Percentiles rank a stretch among this genome's conserved stretches.
Conservation (phyloP, 2,113 vertebrate genomes). For the Dascyllus trimaculatus region DNA sequence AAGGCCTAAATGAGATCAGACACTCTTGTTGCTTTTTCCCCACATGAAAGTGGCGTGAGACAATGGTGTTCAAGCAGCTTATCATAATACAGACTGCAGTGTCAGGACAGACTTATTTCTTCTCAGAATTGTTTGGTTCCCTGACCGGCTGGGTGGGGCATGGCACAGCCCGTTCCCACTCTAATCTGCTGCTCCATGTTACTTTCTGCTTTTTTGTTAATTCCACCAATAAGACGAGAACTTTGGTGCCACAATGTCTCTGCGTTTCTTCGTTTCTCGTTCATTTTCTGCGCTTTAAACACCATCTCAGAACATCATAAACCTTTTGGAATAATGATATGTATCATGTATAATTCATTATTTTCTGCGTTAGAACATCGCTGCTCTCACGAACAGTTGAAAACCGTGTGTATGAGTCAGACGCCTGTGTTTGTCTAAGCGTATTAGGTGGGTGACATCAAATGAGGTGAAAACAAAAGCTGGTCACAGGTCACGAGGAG, state of each 20-base stretch:
- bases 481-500: conserved; percentile 36
- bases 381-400: neutral
- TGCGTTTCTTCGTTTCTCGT: neutral
- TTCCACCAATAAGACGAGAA: conserved; percentile 36
- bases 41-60: conserved; percentile 76
- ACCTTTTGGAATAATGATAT: neutral
- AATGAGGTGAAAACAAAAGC: conserved; percentile 40
- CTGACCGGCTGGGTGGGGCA: conserved; percentile 59
- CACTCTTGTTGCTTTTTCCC: conserved; percentile 53
- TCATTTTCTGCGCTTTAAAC: neutral
- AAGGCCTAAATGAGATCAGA: conserved; percentile 59
- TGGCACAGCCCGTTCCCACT: conserved; percentile 50
- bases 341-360: neutral
- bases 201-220: conserved; percentile 47
- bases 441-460: conserved; percentile 45
- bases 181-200: conserved; percentile 45
- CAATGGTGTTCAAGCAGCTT: conserved; percentile 78
- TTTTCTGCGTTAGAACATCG: neutral
- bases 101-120: conserved; percentile 57
- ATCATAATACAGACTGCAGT: conserved; percentile 69
- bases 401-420: conserved; percentile 13
- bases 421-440: conserved; percentile 34
- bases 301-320: neutral
- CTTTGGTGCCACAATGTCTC: conserved; percentile 20
- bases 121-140: conserved; percentile 73